phyloP scores from a whole-genome alignment of 2,113 vertebrate species.

The Dromiciops gliroides region DNA sequence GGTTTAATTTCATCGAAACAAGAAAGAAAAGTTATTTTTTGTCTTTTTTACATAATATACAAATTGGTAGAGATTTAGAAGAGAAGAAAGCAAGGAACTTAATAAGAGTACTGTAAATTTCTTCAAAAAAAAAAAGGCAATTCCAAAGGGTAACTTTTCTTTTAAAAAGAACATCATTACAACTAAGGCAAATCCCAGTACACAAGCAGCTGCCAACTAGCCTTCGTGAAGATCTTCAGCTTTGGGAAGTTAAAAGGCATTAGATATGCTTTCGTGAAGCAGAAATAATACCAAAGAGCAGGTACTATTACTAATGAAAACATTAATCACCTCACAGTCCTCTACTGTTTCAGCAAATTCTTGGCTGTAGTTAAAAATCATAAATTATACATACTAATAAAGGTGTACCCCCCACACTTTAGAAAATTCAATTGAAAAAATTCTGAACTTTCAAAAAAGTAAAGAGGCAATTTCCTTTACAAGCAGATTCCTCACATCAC shows the following conservation, averaged over 20 bases:
- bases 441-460: conserved; percentile 18
- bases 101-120: not conserved
- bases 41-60: not conserved
- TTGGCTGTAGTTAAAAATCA: conserved; percentile 17
- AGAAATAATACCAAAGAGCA: conserved; percentile 35
- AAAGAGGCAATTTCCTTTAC: not conserved
- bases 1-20: not conserved
- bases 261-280: conserved; percentile 37
- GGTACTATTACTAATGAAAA: conserved; percentile 21
- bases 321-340: conserved; percentile 41
- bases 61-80: not conserved
- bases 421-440: conserved; percentile 31
- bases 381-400: conserved; percentile 4
- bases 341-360: conserved; percentile 24
- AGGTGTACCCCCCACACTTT: conserved; percentile 8
- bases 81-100: not conserved
- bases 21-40: not conserved
- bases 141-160: conserved; percentile 35
- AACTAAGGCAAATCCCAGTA: conserved; percentile 55
- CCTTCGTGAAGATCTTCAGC: conserved; percentile 42
- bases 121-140: not conserved
- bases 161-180: conserved; percentile 38
- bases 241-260: conserved; percentile 41
- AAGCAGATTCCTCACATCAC: conserved; percentile 24
- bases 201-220: conserved; percentile 47